Evolutionary conservation across 1,140 invertebrate genomes (phyloP).

Genomic region (Leptinotarsa defecta): DNA sequence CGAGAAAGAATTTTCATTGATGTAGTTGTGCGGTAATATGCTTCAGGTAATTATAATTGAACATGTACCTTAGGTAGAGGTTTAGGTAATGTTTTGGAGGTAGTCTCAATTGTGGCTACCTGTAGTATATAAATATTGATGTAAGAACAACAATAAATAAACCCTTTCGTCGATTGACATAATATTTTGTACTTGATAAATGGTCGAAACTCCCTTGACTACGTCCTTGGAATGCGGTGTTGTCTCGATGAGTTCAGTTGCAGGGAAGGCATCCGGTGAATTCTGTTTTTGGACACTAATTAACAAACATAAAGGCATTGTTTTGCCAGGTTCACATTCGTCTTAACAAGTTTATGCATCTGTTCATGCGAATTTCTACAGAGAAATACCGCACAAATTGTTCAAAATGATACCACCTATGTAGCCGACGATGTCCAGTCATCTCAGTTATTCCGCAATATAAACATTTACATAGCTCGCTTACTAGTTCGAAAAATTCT

Average conservation of each 20-base stretch:
- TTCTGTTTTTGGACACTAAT: conserved; percentile 49
- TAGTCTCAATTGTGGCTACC: too few species aligned
- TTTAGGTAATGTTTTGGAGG: too few species aligned
- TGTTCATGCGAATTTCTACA: conserved; percentile 35
- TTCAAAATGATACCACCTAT: conserved; percentile 17
- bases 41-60: too few species aligned
- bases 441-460: conserved; percentile 16
- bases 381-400: conserved; percentile 20
- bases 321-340: conserved; percentile 49
- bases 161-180: too few species aligned
- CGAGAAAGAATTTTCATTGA: too few species aligned
- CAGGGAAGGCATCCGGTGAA: conserved; percentile 30
- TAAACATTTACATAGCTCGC: conserved; percentile 13
- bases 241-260: conserved; percentile 9
- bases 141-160: too few species aligned
- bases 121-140: too few species aligned
- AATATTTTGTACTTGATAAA: too few species aligned
- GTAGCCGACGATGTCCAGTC: conserved; percentile 1
- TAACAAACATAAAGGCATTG: conserved; percentile 53
- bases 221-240: conserved; percentile 14
- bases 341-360: conserved; percentile 40
- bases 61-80: too few species aligned
- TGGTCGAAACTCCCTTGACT: neutral
- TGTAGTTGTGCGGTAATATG: too few species aligned
- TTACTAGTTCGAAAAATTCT: conserved; percentile 1